phyloP scores from a whole-genome alignment of 1,140 invertebrate species.

The Chlorops oryzae region DNA sequence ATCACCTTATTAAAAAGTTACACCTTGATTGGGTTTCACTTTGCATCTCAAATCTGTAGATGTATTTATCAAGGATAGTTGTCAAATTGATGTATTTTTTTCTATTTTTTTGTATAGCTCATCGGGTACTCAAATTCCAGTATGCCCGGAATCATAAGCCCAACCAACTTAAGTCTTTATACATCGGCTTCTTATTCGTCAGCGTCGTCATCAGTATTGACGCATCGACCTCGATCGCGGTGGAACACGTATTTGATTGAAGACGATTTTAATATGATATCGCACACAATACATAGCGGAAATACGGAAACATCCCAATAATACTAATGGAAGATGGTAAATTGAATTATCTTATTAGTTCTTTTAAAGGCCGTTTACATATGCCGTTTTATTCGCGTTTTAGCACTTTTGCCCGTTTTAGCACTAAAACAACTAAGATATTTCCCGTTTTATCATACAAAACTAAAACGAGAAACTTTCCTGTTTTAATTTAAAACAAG shows the following conservation, averaged over 20 bases:
- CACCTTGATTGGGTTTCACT: too few relatives aligned
- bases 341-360: not conserved
- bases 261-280: constrained; percentile 89
- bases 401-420: too few relatives aligned
- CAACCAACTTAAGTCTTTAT: constrained; percentile 81
- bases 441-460: too few relatives aligned
- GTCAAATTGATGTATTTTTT: constrained; percentile 1
- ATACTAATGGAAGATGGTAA: constrained; percentile 66
- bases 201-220: constrained; percentile 53
- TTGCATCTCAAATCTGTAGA: too few relatives aligned
- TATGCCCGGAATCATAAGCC: constrained; percentile 78
- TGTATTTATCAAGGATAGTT: too few relatives aligned
- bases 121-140: constrained; percentile 77
- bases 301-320: constrained; percentile 59
- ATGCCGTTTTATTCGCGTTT: too few relatives aligned
- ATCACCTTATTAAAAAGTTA: too few relatives aligned
- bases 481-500: too few relatives aligned
- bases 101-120: constrained; percentile 56
- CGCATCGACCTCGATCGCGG: constrained; percentile 55
- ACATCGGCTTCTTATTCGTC: constrained; percentile 76
- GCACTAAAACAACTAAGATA: too few relatives aligned
- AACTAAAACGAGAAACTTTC: too few relatives aligned
- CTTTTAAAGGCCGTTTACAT: too few relatives aligned
- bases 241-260: constrained; percentile 88
- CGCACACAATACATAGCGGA: constrained; percentile 60